Percentiles rank a stretch among this genome's conserved stretches.
Conservation (phyloP, 2,797 vertebrate species). For the Scolopax rusticola region DNA sequence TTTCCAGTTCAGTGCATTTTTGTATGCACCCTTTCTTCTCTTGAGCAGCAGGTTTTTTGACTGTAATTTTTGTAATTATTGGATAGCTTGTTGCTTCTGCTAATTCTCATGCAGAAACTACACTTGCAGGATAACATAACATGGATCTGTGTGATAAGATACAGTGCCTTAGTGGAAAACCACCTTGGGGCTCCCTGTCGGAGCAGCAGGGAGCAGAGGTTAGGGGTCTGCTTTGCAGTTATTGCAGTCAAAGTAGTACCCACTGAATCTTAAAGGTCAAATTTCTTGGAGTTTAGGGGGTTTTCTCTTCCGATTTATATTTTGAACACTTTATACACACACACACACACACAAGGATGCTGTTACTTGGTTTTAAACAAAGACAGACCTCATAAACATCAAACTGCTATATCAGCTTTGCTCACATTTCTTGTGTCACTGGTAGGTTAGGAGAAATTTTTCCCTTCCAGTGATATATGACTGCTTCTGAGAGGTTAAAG, state of each 20-base stretch:
- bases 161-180: background rate
- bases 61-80: slow-evolving; percentile 26
- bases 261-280: background rate
- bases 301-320: background rate
- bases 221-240: background rate
- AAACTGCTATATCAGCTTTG: background rate
- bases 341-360: background rate
- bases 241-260: background rate
- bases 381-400: background rate
- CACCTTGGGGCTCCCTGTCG: background rate
- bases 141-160: background rate
- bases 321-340: background rate
- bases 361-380: background rate
- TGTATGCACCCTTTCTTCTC: slow-evolving; percentile 28
- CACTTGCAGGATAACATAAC: background rate
- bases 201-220: background rate
- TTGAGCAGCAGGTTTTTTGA: slow-evolving; percentile 13
- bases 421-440: background rate
- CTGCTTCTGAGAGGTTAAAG: background rate
- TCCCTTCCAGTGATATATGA: background rate
- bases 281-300: background rate
- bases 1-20: slow-evolving; percentile 49
- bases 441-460: background rate
- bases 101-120: background rate
- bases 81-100: background rate